phyloP scores from a whole-genome alignment of 1,140 invertebrate genomes.

The Ceratina japonica region DNA sequence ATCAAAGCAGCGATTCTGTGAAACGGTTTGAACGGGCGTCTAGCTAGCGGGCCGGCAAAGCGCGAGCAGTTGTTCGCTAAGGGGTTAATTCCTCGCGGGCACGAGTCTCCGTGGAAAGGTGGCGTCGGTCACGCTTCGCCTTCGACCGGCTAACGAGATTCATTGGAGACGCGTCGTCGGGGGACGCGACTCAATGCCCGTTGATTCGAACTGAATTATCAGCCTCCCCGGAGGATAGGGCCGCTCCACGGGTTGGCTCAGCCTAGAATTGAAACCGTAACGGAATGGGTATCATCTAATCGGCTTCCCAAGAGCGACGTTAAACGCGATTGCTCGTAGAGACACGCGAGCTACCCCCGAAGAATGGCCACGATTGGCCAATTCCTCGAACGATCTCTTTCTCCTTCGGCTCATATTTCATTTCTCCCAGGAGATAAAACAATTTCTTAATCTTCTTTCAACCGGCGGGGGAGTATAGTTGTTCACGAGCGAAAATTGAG shows the following conservation, averaged over 20 bases:
- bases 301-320: constrained; percentile 38
- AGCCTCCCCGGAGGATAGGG: constrained; percentile 33
- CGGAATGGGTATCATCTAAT: constrained; percentile 35
- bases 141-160: constrained; percentile 12
- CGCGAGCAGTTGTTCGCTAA: not conserved
- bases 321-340: constrained; percentile 42
- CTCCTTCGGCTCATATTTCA: not conserved
- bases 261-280: constrained; percentile 45
- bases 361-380: not conserved
- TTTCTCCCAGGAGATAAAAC: not conserved
- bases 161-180: constrained; percentile 23
- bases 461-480: not conserved
- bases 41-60: not conserved
- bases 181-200: constrained; percentile 38
- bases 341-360: not conserved
- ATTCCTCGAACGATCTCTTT: constrained; percentile 2
- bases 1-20: too few species aligned
- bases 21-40: too few species aligned
- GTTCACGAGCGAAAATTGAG: not conserved
- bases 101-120: constrained; percentile 13
- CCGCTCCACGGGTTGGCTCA: not conserved
- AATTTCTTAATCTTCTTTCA: not conserved
- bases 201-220: constrained; percentile 54
- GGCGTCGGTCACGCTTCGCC: constrained; percentile 8
- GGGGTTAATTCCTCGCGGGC: constrained; percentile 1